Percentiles rank a stretch among this genome's conserved stretches.
phyloP scores from a whole-genome alignment of 2,888 invertebrate genomes.

The Buathra laborator region DNA sequence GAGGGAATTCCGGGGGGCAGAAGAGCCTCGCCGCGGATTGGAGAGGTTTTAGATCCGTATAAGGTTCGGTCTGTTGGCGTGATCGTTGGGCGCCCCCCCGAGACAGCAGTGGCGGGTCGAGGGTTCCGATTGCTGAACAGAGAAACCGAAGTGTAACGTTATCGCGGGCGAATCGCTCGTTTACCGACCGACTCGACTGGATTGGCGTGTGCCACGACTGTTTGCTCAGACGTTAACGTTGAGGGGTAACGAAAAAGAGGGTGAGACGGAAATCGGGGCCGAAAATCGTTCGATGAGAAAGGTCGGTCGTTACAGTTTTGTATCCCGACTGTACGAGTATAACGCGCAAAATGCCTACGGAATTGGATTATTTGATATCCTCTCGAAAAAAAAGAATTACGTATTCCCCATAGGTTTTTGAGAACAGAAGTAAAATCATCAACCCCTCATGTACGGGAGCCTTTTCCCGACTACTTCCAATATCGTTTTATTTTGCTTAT shows the following conservation, averaged over 20 bases:
- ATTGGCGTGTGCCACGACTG: slow-evolving; percentile 76
- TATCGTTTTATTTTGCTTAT: no score
- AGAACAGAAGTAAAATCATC: no score
- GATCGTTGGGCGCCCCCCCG: slow-evolving; percentile 38
- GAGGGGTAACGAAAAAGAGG: slow-evolving; percentile 7
- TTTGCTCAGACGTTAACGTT: slow-evolving; percentile 67
- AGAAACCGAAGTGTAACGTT: slow-evolving; percentile 40
- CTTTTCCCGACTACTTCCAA: no score
- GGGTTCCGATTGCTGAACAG: slow-evolving; percentile 15
- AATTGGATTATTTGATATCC: neutral
- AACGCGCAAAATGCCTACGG: slow-evolving; percentile 51
- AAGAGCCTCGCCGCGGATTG: neutral
- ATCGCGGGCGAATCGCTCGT: slow-evolving; percentile 63
- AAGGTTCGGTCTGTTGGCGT: slow-evolving; percentile 36
- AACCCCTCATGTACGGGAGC: no score
- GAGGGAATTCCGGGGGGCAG: slow-evolving; percentile 8
- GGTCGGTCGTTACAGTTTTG: slow-evolving; percentile 62
- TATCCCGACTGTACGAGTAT: slow-evolving; percentile 38
- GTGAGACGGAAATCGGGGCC: slow-evolving; percentile 71
- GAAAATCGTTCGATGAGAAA: slow-evolving; percentile 68
- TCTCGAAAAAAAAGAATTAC: neutral
- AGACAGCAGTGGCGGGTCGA: slow-evolving; percentile 34
- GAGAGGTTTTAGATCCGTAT: neutral
- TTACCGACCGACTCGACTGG: slow-evolving; percentile 39
- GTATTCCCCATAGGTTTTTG: no score